phyloP scores from a whole-genome alignment of 2,888 invertebrate genomes.

The Megalurothrips usitatus region DNA sequence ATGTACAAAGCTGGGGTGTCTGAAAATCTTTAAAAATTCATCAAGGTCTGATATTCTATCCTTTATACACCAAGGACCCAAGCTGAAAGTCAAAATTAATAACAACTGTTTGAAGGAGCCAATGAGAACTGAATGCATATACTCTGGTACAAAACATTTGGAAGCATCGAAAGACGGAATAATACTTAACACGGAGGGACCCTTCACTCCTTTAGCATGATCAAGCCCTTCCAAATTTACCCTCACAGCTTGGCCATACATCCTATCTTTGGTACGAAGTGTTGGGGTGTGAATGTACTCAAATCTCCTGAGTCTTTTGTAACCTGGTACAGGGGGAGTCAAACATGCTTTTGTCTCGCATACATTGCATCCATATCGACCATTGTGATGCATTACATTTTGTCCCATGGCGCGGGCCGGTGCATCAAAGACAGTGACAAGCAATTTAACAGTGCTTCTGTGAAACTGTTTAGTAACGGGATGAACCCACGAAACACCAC shows the following conservation, averaged over 20 bases:
- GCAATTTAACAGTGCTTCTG: neutral
- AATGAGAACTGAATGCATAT: neutral
- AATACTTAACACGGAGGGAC: neutral
- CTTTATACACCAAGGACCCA: neutral
- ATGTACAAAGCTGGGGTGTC: neutral
- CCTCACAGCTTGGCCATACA: neutral
- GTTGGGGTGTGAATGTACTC: neutral
- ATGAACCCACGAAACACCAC: neutral
- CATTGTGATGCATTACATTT: neutral
- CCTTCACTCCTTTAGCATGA: neutral
- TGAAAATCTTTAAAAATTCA: neutral
- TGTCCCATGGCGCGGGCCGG: neutral
- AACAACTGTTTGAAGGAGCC: neutral
- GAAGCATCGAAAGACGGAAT: neutral
- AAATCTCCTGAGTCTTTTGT: neutral
- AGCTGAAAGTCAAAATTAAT: neutral
- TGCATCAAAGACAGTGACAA: neutral
- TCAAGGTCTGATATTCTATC: neutral
- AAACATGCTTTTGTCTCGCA: neutral
- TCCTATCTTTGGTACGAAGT: neutral
- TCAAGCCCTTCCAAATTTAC: neutral
- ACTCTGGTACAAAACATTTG: neutral
- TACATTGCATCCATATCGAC: neutral
- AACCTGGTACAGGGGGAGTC: neutral
- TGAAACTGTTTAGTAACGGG: neutral